Base-by-base conservation (phyloP, 2,797 vertebrate genomes). In the Falco novaeseelandiae region DNA sequence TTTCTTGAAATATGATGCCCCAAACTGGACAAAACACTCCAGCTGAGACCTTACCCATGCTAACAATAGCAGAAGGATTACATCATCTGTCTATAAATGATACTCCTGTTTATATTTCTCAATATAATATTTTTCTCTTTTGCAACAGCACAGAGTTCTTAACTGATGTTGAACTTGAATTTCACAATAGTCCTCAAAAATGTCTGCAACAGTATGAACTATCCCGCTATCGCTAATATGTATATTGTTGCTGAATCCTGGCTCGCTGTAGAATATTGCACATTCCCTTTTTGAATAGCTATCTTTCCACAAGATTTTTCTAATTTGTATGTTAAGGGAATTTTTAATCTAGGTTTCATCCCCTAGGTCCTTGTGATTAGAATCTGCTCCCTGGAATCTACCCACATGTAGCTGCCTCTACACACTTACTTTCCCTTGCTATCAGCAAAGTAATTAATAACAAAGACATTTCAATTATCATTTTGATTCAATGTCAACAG, bases 21-120 rank as follows among this genome's bases (percentile, higher is more conserved):
- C 81, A 96, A 97, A 94, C 87, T 90, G 88, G 65, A 81, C 85
- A 91, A 93, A 97, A 88, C 18, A 16, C 49, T 94, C 49, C n/a
- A 90, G 65, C 69, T 57, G 90, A 94, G 72, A 65, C 8, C 21
- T 78, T 48, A 83, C 69, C 49, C 82, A 27, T 51, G 34, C 76
- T 90, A 65, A 91, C 54, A 93, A 95, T 93, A 96, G 36, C 76
- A 74, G 72, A 26, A 94, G 22, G 49, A 51, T 95, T 90, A 62
- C 72, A 69, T 94, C 65, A 96, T 86, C 46, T 78, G n/a, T 54
- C 85, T 95, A 42, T 90, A 90, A 95, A 86, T 65, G 10, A 81
- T 83, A 48, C 7, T 7, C 13, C 22, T 89, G 79, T 92, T 93
- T 94, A 70, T 92, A 83, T 58, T 92, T 58, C 25, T 55, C 26